phyloP scores from a whole-genome alignment of 2,113 vertebrate species.

The Orientallactaga bullata region DNA sequence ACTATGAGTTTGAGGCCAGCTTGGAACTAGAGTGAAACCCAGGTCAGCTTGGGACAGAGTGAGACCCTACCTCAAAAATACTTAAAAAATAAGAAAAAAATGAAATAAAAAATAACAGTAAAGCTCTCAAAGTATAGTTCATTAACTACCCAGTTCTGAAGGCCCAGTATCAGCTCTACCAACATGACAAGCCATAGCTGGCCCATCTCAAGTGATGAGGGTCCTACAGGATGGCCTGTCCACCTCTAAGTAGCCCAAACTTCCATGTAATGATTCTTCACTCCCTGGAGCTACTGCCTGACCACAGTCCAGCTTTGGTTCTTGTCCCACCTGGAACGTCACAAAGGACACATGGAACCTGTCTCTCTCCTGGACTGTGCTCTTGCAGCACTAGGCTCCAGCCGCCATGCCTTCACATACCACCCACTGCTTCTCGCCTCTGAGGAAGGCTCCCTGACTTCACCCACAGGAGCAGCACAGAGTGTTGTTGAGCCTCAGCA shows the following conservation, averaged over 20 bases:
- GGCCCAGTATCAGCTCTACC: not conserved
- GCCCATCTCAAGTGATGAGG: not conserved
- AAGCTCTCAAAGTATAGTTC: accelerated
- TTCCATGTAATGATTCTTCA: not conserved
- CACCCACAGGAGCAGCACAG: too few species aligned
- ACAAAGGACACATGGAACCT: accelerated
- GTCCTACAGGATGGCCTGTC: not conserved
- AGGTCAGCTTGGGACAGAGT: too few species aligned
- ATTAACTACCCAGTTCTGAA: too few species aligned
- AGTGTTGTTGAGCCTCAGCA: not conserved
- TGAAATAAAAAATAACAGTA: too few species aligned
- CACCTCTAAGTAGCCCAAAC: not conserved
- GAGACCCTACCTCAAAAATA: too few species aligned
- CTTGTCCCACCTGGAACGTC: not conserved
- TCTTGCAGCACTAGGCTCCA: accelerated
- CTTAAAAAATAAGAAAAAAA: too few species aligned
- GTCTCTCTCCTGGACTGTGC: not conserved
- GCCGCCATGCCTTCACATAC: too few species aligned
- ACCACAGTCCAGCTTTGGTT: not conserved
- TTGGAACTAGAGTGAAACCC: too few species aligned
- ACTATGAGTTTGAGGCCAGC: too few species aligned
- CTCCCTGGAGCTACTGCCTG: not conserved
- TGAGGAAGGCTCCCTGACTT: not conserved
- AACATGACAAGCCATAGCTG: not conserved
- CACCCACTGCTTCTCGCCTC: not conserved